Evolutionary conservation across 2,113 vertebrate genomes (phyloP), one percentile per base, ranked within the genome.

Genomic region (Kobus ellipsiprymnus): DNA sequence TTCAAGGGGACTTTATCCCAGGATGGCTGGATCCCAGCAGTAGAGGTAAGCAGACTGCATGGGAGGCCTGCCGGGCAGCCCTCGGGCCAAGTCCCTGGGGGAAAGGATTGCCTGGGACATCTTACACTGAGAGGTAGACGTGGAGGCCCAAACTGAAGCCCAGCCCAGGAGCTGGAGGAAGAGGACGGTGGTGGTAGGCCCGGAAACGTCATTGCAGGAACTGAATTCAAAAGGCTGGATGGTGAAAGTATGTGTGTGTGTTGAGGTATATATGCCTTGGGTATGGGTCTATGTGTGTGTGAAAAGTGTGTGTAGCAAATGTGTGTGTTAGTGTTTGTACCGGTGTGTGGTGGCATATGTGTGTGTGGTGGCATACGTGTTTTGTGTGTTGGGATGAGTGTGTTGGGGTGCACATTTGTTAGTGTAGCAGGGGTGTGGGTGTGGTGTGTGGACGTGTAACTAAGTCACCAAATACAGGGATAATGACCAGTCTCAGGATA

Each of bases 101-200:
- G 10, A 33, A 52, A 48, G 50, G 27, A 23, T 17, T 52, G 50
- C 52, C 48, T 33, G 44, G 21, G n/a, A n/a, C 6, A 10, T 29
- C 57, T 67, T 33, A 83, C 6, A 46, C 48, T 3, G 50, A 74
- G 7, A 82, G 23, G 27, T n/a, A 21, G 62, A 90, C 74, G 4
- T 52, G 17, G 27, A 13, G 30, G 21, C 46, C n/a, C 55, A 54
- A 50, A 15, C 64, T 14, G 8, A n/a, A 57, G 30, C 30, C 74
- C 25, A 0, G 36, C 33, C 29, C 1, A 2, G 3, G 8, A 74
- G 17, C 33, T 15, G 3, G 46, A 71, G 46, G 9, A 48, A 13
- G 0, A 30, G 40, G 55, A 23, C 1, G 3, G 25, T 3, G 17
- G 7, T 16, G 17, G 7, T 21, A n/a, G 8, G 17, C 14, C 17